Evolutionary conservation across 2,888 invertebrate species (phyloP).

Genomic region (Arenicola marina): DNA sequence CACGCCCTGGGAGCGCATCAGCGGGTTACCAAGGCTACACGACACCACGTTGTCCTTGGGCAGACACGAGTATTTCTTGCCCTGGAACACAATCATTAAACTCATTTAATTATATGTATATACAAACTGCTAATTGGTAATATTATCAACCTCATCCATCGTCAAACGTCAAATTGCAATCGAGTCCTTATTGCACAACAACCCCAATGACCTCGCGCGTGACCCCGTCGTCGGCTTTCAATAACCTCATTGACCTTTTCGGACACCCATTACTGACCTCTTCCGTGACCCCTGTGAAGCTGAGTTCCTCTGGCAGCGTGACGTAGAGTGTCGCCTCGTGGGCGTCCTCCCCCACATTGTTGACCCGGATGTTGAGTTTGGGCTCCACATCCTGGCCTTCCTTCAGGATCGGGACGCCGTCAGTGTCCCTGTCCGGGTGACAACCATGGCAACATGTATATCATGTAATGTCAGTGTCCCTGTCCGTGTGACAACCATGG

Average conservation of each 20-base stretch:
- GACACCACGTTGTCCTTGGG: neutral
- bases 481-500: too few species aligned
- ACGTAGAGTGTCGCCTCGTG: conserved; percentile 30
- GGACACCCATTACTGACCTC: conserved; percentile 3
- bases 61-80: conserved; percentile 16
- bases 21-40: conserved; percentile 24
- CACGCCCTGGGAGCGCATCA: conserved; percentile 7
- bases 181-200: too few species aligned
- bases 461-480: too few species aligned
- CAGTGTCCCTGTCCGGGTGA: too few species aligned
- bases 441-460: too few species aligned
- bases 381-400: conserved; percentile 21
- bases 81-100: conserved; percentile 9
- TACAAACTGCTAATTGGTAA: neutral
- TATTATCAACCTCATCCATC: too few species aligned
- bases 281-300: conserved; percentile 16
- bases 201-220: too few species aligned
- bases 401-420: conserved; percentile 16
- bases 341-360: conserved; percentile 77
- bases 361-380: conserved; percentile 71
- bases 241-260: too few species aligned
- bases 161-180: too few species aligned
- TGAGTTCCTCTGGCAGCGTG: conserved; percentile 18
- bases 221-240: too few species aligned
- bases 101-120: neutral